These are phyloP conservation scores for Drosophila greeni DNA, from an alignment of 2,888 invertebrate species.

Conservation along the genomic window DNA sequence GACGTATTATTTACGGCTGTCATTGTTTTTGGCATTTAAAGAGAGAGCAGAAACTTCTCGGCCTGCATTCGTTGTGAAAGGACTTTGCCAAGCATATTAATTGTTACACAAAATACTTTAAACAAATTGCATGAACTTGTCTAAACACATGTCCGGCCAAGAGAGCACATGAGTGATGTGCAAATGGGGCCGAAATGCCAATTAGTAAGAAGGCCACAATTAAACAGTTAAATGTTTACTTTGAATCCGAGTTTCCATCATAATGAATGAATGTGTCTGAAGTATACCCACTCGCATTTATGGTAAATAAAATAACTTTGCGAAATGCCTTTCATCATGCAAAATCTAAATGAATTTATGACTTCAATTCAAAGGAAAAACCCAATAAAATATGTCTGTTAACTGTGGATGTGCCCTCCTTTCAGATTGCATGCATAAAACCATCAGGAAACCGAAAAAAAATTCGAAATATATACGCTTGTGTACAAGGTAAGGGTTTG, in stretches of 20 bases:
- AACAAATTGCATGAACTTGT: constrained; percentile 39
- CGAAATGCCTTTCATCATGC: constrained; percentile 35
- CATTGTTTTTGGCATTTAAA: constrained; percentile 59
- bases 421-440: constrained; percentile 46
- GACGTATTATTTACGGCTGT: constrained; percentile 59
- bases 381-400: constrained; percentile 59
- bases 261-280: background rate
- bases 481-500: constrained; percentile 35
- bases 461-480: constrained; percentile 6
- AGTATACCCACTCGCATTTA: background rate
- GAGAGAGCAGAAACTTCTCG: constrained; percentile 39
- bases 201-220: constrained; percentile 48
- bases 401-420: constrained; percentile 45
- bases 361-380: constrained; percentile 42
- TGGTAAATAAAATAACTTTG: constrained; percentile 41
- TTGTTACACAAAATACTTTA: constrained; percentile 54
- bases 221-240: background rate
- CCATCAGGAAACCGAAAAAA: constrained; percentile 39
- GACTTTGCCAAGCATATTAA: constrained; percentile 57
- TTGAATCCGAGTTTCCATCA: background rate
- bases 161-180: constrained; percentile 32
- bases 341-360: constrained; percentile 62
- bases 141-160: constrained; percentile 14
- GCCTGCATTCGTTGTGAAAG: constrained; percentile 50
- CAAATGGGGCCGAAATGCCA: constrained; percentile 43